A percentile compares a stretch with the other conserved stretches of the same genome.
phyloP scores from a whole-genome alignment of 2,888 invertebrate species.

The Hydriomena furcata region DNA sequence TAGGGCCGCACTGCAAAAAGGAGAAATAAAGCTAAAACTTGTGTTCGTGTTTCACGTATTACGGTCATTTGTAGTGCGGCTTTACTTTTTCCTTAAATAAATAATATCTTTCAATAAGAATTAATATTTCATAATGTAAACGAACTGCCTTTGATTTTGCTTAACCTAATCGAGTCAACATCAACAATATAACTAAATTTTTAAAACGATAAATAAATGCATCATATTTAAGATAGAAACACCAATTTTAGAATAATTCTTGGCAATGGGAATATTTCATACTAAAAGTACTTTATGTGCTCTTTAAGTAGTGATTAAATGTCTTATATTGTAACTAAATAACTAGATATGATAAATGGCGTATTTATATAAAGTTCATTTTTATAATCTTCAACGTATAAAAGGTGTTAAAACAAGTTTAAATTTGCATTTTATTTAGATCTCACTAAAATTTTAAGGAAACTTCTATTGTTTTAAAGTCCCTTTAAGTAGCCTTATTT shows the following conservation, averaged over 20 bases:
- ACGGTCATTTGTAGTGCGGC: neutral
- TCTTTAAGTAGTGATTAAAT: neutral
- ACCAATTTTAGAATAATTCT: neutral
- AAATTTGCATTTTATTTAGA: too few species aligned
- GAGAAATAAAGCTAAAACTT: neutral
- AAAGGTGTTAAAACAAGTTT: too few species aligned
- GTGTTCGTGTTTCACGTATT: neutral
- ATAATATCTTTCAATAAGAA: slow-evolving; percentile 6
- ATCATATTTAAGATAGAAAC: slow-evolving; percentile 6
- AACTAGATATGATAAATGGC: too few species aligned
- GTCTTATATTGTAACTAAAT: too few species aligned
- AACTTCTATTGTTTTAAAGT: too few species aligned
- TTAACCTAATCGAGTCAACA: slow-evolving; percentile 22
- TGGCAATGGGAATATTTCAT: neutral
- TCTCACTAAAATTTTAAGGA: too few species aligned
- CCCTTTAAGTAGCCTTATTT: too few species aligned
- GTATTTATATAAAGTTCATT: too few species aligned
- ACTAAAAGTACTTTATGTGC: neutral
- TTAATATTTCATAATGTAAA: slow-evolving; percentile 6
- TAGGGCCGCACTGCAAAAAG: neutral
- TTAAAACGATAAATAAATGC: slow-evolving; percentile 19
- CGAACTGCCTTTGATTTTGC: slow-evolving; percentile 14
- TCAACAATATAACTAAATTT: slow-evolving; percentile 5
- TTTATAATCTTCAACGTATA: too few species aligned
- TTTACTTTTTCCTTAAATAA: neutral